phyloP scores from a whole-genome alignment of 1,140 invertebrate species.

The Zaprionus africanus region DNA sequence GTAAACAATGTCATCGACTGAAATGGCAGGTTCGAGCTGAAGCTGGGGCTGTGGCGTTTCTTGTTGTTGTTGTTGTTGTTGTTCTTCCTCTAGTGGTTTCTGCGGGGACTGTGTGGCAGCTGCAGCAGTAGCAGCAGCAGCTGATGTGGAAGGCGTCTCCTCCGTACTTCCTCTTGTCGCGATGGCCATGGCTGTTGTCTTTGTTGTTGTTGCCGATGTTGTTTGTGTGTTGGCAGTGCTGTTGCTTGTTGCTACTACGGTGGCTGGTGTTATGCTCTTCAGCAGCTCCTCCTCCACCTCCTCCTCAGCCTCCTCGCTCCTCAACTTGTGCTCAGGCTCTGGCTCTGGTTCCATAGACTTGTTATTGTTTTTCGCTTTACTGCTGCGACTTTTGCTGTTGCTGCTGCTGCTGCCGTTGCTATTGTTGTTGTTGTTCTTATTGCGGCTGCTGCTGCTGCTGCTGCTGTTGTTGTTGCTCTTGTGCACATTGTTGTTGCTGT shows the following conservation, averaged over 20 bases:
- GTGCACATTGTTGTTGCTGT: slow-evolving; percentile 34
- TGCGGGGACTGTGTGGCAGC: not conserved
- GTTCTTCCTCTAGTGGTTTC: slow-evolving; percentile 5
- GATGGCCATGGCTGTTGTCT: slow-evolving; percentile 42
- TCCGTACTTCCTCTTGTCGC: slow-evolving; percentile 31
- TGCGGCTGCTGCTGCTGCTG: slow-evolving; percentile 25
- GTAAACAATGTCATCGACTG: slow-evolving; percentile 86
- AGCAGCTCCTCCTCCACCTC: slow-evolving; percentile 27
- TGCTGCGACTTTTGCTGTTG: slow-evolving; percentile 21
- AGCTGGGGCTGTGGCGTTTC: not conserved
- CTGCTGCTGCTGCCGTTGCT: slow-evolving; percentile 26
- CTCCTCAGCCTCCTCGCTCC: not conserved
- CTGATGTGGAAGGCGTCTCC: slow-evolving; percentile 45
- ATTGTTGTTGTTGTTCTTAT: slow-evolving; percentile 37
- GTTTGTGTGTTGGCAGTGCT: slow-evolving; percentile 71
- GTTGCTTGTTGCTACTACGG: slow-evolving; percentile 48
- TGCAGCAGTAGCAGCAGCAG: slow-evolving; percentile 36
- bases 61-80: not conserved
- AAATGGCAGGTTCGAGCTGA: slow-evolving; percentile 67
- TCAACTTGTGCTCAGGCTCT: not conserved
- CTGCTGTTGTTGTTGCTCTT: slow-evolving; percentile 35
- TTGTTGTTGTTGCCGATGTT: slow-evolving; percentile 54
- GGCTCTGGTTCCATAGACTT: not conserved
- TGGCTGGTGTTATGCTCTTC: slow-evolving; percentile 18
- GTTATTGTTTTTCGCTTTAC: slow-evolving; percentile 44